A percentile compares a stretch with the other conserved stretches of the same genome.
These are phyloP conservation scores for Rhopalosiphum maidis DNA, from an alignment of 1,140 invertebrate species.

Conservation along the genomic window DNA sequence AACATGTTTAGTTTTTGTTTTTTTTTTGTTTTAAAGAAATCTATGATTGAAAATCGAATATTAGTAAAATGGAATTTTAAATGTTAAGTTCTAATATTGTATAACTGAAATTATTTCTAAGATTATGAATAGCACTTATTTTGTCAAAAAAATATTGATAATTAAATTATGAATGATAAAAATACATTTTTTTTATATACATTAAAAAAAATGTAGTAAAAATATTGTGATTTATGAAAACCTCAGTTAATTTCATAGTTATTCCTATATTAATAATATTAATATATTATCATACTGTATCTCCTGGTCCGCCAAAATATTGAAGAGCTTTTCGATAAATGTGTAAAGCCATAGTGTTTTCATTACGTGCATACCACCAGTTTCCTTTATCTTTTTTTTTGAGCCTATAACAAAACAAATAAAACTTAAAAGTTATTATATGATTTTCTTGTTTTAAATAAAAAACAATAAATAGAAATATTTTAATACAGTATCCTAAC, in stretches of 20 bases:
- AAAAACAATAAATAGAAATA: not conserved
- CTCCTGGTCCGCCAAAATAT: constrained; percentile 69
- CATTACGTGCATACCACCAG: constrained; percentile 83
- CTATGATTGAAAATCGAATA: no score
- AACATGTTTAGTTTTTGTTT: no score
- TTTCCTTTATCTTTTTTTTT: constrained; percentile 85
- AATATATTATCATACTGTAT: constrained; percentile 45
- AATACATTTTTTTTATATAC: not conserved
- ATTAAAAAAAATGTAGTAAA: not conserved
- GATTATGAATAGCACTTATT: no score
- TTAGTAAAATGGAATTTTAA: no score
- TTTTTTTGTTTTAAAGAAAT: no score
- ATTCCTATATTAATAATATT: not conserved
- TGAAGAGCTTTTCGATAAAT: constrained; percentile 84
- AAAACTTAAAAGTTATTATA: not conserved
- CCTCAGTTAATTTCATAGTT: not conserved
- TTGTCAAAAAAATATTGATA: not conserved
- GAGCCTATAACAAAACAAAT: constrained; percentile 66
- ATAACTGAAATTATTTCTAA: no score
- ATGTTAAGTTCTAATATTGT: no score
- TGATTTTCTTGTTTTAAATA: not conserved
- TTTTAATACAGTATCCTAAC: not conserved
- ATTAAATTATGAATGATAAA: not conserved
- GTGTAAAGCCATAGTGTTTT: constrained; percentile 79
- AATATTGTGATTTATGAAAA: not conserved